These are phyloP conservation scores for Mixornis gularis DNA, from an alignment of 2,113 vertebrate species.

Conservation along the genomic window DNA sequence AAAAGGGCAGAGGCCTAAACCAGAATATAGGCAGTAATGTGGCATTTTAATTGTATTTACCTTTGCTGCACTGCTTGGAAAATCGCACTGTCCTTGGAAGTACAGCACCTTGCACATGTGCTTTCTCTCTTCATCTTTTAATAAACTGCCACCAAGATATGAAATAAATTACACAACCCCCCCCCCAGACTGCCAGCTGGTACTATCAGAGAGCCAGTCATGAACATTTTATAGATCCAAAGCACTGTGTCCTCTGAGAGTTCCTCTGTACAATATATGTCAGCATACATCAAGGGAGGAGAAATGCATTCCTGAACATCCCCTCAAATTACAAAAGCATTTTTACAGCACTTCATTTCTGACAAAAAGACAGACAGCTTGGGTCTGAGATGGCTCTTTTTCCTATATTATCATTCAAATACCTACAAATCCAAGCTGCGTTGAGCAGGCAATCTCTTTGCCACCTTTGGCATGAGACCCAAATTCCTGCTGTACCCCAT, in stretches of 20 bases:
- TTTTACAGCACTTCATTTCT: not conserved
- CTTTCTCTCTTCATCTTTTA: not conserved
- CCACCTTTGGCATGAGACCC: not conserved
- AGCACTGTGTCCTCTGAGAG: conserved; percentile 6
- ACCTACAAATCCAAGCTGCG: not conserved
- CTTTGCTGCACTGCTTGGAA: not conserved
- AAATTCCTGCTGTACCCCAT: not conserved
- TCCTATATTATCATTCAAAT: not conserved
- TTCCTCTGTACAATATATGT: not conserved
- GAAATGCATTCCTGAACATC: not conserved
- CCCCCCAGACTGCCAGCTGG: not conserved
- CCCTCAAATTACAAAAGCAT: not conserved
- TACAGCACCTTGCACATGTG: not conserved
- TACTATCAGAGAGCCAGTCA: not conserved
- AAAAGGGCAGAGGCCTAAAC: not conserved
- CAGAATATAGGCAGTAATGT: not conserved
- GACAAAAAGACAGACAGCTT: not conserved
- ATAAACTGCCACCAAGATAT: not conserved
- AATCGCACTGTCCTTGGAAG: not conserved
- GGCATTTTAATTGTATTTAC: not conserved
- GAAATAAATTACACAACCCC: not conserved
- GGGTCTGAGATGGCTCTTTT: not conserved
- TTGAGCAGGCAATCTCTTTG: not conserved
- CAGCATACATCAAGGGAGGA: not conserved
- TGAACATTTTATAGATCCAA: not conserved